These are phyloP conservation scores for Acrossocheilus fasciatus DNA, from an alignment of 2,797 vertebrate genomes.

Conservation along the genomic window DNA sequence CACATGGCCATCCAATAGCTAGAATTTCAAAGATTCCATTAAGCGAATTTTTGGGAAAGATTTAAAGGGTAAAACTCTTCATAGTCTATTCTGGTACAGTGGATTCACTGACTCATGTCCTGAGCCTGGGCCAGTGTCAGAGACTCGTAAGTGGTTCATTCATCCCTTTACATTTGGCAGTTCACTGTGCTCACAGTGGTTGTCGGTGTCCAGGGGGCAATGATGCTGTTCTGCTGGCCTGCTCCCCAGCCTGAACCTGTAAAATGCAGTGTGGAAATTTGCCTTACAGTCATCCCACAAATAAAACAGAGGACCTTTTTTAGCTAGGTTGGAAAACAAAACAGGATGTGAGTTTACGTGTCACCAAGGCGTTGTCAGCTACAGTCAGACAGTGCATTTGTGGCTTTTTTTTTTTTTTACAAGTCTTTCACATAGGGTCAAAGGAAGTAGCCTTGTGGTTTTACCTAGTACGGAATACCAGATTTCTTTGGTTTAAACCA, in stretches of 20 bases:
- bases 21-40: conserved; percentile 17
- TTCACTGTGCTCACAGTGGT: conserved; percentile 50
- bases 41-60: conserved; percentile 6
- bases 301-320: not conserved
- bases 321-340: conserved; percentile 48
- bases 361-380: conserved; percentile 73
- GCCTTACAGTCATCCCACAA: not conserved
- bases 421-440: conserved; percentile 55
- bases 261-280: conserved; percentile 62
- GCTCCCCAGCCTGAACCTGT: conserved; percentile 52
- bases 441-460: conserved; percentile 68
- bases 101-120: conserved; percentile 56
- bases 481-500: not conserved
- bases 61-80: conserved; percentile 9
- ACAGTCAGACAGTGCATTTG: conserved; percentile 71
- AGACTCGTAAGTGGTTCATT: conserved; percentile 65
- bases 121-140: conserved; percentile 64
- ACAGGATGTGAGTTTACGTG: conserved; percentile 10
- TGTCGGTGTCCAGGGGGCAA: conserved; percentile 64
- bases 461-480: not conserved
- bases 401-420: conserved; percentile 61
- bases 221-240: conserved; percentile 64
- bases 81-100: conserved; percentile 12
- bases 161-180: conserved; percentile 66
- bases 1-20: not conserved